These are phyloP conservation scores for Agrotis ipsilon DNA, from an alignment of 2,888 invertebrate species.

Conservation along the genomic window DNA sequence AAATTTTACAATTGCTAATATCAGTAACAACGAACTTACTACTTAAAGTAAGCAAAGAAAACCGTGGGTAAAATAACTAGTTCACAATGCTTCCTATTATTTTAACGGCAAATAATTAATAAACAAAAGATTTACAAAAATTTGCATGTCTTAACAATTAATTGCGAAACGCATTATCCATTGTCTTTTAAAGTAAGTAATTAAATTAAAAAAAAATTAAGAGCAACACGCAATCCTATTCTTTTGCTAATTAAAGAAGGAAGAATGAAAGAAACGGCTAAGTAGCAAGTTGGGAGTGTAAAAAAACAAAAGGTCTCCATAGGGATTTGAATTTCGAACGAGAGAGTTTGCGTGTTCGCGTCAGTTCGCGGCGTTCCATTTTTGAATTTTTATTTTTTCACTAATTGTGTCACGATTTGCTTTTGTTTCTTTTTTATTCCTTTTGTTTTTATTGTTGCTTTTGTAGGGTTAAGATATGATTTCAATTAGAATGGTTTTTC, in stretches of 20 bases:
- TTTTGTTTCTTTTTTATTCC: slow-evolving; percentile 63
- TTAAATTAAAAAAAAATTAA: slow-evolving; percentile 88
- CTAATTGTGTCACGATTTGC: slow-evolving; percentile 69
- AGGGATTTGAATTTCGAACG: slow-evolving; percentile 85
- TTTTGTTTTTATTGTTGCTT: slow-evolving; percentile 63
- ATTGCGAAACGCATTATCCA: slow-evolving; percentile 85
- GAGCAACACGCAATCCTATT: slow-evolving; percentile 88
- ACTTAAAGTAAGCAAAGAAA: slow-evolving; percentile 24
- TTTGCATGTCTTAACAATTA: slow-evolving; percentile 85
- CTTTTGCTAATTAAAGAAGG: slow-evolving; percentile 89
- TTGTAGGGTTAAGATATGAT: slow-evolving; percentile 49
- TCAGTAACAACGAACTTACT: slow-evolving; percentile 29
- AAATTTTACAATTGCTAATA: slow-evolving; percentile 16
- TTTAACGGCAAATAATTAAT: slow-evolving; percentile 59
- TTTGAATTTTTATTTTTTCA: slow-evolving; percentile 77
- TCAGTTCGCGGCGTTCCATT: slow-evolving; percentile 83
- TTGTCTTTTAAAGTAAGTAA: slow-evolving; percentile 85
- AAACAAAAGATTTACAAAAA: slow-evolving; percentile 74
- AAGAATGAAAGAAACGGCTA: slow-evolving; percentile 87
- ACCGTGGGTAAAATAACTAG: slow-evolving; percentile 62
- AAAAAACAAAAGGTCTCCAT: slow-evolving; percentile 81
- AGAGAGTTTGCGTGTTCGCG: slow-evolving; percentile 86
- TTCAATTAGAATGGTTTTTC: slow-evolving; percentile 23
- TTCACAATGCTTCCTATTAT: slow-evolving; percentile 64
- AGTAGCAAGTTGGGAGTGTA: slow-evolving; percentile 88